Evolutionary conservation across 2,113 vertebrate species (phyloP), one percentile per base, ranked within the genome.

Genomic region (Turnix velox): DNA sequence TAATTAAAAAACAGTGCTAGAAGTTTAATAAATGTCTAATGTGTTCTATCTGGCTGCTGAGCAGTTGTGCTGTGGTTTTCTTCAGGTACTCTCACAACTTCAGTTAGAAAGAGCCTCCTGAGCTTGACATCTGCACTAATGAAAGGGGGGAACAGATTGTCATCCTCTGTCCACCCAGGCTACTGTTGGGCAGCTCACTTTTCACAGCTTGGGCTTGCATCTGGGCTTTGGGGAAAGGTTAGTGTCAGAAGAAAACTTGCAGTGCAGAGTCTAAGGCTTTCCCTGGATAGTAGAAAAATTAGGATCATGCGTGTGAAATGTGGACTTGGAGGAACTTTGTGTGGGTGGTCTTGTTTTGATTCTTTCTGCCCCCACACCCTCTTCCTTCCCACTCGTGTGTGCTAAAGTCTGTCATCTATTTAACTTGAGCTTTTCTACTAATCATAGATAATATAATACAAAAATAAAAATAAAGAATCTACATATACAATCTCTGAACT

Each of bases 1-100:
- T 96, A 95, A 97, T 97, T 97, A 95, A 97, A 97, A 95, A 93
- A 90, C 0, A 1, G 54, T 80, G 23, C 65, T 86, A 72, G 49
- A 88, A 81, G 35, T 95, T 91, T 92, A 95, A 86, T 96, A 95
- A 95, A 87, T 4, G 48, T 84, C 80, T 90, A n/a, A 42, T 66
- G 14, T 14, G 30, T 78, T 83, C 59, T 63, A 3, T 48, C 54
- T 88, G 62, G 48, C 75, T 92, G 83, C 75, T 1, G n/a, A 95
- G 81, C 33, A 33, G 51, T 80, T 40, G 39, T 0, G 1, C 43
- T 80, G 84, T 10, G 11, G 14, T 84, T 92, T 89, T 87, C 72
- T 93, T 89, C 73, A 95, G 74, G 46, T 76, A 45, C 30, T 84
- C 52, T 92, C 65, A 45, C 24, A 76, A 6, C 63, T 87, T 94